Base-by-base conservation (phyloP, 2,888 invertebrate genomes). In the Troilus luridus region DNA sequence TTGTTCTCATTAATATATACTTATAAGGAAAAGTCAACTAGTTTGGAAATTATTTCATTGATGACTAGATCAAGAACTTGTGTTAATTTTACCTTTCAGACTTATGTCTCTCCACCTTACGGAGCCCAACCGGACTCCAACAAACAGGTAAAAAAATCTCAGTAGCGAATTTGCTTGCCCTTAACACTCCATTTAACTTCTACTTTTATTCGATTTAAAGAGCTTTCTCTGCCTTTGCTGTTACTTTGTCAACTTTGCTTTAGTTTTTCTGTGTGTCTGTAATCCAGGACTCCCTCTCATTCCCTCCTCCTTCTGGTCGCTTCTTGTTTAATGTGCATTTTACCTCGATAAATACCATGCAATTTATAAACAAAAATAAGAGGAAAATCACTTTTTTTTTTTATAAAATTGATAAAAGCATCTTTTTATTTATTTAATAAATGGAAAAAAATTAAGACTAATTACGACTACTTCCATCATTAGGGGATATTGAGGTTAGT, bases 41-140 rank as follows among this genome's bases (percentile, higher is more conserved):
- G 62, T 10, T 60, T 27, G 21, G 17, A 60, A 88, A 19, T 60
- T 21, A 41, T 88, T 60, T 27, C 21, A 85, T 56, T n/a, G 56
- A 81, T 81, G 41, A 54, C 94, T 93, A 93, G 59, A 91, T 64
- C 14, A 64, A 62, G 54, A 27, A 77, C 67, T 90, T 91, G 14
- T 90, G 88, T 88, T 67, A 81, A 91, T 91, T 59, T 92, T 91
- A 90, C n/a, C n/a, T 92, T 92, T 88, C 89, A 92, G 91, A 62
- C 85, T 60, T 92, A 92, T 90, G 92, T 92, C 58, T 91, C 92
- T 27, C 92, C 92, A 72, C 92, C 56, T 62, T 91, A 91, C 92
- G 89, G 85, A 90, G 91, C 88, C 92, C 91, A 56, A 88, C 62
- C 88, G 14, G 88, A 91, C 77, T 72, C 88, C 56, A 91, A 64